Conservation (phyloP, 2,888 invertebrate species). For the Sesamia inferens region DNA sequence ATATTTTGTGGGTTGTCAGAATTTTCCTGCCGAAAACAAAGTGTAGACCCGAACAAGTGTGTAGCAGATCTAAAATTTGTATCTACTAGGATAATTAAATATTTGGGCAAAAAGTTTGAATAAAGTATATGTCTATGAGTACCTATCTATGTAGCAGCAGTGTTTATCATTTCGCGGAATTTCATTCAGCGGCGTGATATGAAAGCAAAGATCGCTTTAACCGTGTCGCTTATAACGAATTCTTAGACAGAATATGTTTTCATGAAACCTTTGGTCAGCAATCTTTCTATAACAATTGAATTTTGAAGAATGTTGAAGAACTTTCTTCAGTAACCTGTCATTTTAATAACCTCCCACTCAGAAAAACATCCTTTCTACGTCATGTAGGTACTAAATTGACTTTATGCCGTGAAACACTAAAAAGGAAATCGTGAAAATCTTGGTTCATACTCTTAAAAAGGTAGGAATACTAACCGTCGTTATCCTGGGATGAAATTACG, state of each 20-base stretch:
- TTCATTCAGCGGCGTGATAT: background rate
- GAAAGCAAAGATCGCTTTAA: background rate
- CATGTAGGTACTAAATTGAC: background rate
- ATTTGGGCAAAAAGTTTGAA: background rate
- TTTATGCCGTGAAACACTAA: background rate
- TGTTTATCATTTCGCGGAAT: background rate
- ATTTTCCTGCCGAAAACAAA: background rate
- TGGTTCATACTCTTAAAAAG: background rate
- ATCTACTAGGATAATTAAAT: background rate
- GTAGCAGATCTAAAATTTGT: background rate
- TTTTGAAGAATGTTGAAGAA: background rate
- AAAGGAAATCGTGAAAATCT: background rate
- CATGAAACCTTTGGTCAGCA: background rate
- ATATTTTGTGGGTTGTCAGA: background rate
- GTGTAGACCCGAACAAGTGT: background rate
- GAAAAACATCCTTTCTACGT: background rate
- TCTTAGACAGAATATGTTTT: background rate
- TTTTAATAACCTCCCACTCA: background rate
- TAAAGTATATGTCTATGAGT: background rate
- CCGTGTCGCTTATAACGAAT: background rate
- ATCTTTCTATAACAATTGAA: no score
- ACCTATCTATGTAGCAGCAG: background rate
- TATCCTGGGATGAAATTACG: slow-evolving; percentile 55
- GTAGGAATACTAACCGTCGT: slow-evolving; percentile 49
- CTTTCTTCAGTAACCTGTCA: background rate